Base-by-base conservation (phyloP, 2,113 vertebrate species). In the Ptychochromis oligacanthus region DNA sequence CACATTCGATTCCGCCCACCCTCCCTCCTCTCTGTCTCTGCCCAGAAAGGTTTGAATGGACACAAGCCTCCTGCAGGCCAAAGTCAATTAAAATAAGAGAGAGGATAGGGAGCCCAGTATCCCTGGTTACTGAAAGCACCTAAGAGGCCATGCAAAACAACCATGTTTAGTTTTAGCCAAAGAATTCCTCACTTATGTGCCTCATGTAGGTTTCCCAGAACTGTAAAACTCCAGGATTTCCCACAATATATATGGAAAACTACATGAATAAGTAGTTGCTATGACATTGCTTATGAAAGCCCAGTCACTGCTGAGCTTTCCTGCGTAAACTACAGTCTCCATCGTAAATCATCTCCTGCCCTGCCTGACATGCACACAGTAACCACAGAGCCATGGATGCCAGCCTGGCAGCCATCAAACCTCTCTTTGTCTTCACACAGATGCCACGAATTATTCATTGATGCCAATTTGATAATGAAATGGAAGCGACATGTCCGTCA, bases 61-160 rank as follows among this genome's bases (percentile, higher is more conserved):
- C 91, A 82, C 84, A 87, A 91, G 90, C 83, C 91, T 92, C 92
- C 93, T 89, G 89, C 93, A 91, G 93, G 92, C 92, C 85, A 93
- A 93, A 93, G 92, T 94, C 93, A 93, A 94, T 95, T 95, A 93
- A 92, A 92, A 90, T 85, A 89, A 89, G 87, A 92, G 88, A 84
- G 84, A 81, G 87, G 85, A 75, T 82, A 28, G 76, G 91, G 90
- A 93, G 81, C 77, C 58, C 24, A 26, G 84, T 88, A 84, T 90
- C 92, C 93, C 92, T 88, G 91, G 91, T 91, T 86, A 94, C 93
- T 72, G 54, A 84, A 83, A 84, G 86, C 87, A 87, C 87, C 85
- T 72, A 86, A 89, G 87, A 90, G 72, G 83, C 88, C 77, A 81
- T 57, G 84, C 83, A 91, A 91, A 93, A 81, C 81, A 91, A 83